Percentiles rank a stretch among this genome's conserved stretches.
Evolutionary conservation across 2,888 invertebrate species (phyloP).

Genomic region (Tetranychus piercei): DNA sequence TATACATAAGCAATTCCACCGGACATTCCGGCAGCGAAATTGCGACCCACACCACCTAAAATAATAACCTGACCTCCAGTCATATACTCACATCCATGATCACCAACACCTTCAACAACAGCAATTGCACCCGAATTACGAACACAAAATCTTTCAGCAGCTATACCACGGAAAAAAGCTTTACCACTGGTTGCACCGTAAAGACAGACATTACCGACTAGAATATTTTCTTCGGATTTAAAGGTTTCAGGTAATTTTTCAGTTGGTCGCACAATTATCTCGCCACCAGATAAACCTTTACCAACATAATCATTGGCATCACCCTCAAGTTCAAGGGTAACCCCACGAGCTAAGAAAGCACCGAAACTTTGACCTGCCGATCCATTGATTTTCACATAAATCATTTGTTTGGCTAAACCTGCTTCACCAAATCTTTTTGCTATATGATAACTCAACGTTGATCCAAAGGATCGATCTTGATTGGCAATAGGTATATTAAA

Average conservation of each 20-base stretch:
- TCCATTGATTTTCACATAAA: conserved; percentile 64
- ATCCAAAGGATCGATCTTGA: conserved; percentile 75
- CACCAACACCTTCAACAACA: conserved; percentile 81
- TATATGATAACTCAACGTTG: conserved; percentile 81
- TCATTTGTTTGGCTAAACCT: conserved; percentile 59
- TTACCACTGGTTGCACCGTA: conserved; percentile 90
- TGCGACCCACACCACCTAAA: conserved; percentile 81
- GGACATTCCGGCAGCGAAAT: conserved; percentile 99
- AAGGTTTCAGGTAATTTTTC: conserved; percentile 51
- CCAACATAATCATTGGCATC: conserved; percentile 98
- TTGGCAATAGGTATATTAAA: conserved; percentile 67
- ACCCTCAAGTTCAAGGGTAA: conserved; percentile 74
- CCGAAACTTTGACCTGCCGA: conserved; percentile 98
- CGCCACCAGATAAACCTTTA: conserved; percentile 85
- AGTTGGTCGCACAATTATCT: conserved; percentile 76
- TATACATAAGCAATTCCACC: conserved; percentile 88
- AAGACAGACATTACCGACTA: conserved; percentile 91
- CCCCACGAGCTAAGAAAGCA: conserved; percentile 78
- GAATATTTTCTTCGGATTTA: conserved; percentile 80
- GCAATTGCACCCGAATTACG: conserved; percentile 89
- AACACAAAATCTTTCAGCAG: conserved; percentile 94
- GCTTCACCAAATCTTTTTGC: conserved; percentile 74
- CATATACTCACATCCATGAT: conserved; percentile 99
- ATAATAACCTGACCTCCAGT: conserved; percentile 81
- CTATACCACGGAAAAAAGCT: conserved; percentile 84